phyloP scores from a whole-genome alignment of 1,140 invertebrate genomes.

The Phymastichus coffea region DNA sequence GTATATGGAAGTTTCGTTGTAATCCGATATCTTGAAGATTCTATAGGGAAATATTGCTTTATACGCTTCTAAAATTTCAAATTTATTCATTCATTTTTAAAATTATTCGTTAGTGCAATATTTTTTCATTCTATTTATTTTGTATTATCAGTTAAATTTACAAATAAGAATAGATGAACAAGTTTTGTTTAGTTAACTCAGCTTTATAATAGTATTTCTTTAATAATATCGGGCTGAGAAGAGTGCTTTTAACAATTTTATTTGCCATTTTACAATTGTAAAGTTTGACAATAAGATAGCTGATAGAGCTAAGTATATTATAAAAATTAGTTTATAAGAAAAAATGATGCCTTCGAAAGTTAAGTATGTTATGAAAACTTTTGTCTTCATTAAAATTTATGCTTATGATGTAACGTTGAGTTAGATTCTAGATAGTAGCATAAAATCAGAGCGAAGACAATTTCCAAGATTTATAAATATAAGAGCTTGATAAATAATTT shows the following conservation, averaged over 20 bases:
- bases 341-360: too few relatives aligned
- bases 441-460: too few relatives aligned
- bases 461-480: too few relatives aligned
- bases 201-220: background rate
- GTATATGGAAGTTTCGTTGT: background rate
- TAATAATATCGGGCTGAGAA: background rate
- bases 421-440: too few relatives aligned
- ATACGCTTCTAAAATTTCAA: constrained; percentile 9
- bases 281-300: too few relatives aligned
- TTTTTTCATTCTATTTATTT: constrained; percentile 2
- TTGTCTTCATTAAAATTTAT: too few relatives aligned
- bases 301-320: too few relatives aligned
- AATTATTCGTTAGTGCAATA: background rate
- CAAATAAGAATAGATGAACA: constrained; percentile 2
- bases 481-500: too few relatives aligned
- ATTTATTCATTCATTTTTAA: constrained; percentile 1
- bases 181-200: constrained; percentile 1
- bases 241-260: background rate
- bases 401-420: too few relatives aligned
- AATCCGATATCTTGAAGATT: background rate
- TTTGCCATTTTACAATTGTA: background rate
- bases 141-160: background rate
- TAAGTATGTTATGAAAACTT: too few relatives aligned
- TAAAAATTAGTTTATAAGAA: too few relatives aligned
- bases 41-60: constrained; percentile 3